Evolutionary conservation across 2,888 invertebrate species (phyloP), one percentile per base, ranked within the genome.

Genomic region (Anticlea derivata): DNA sequence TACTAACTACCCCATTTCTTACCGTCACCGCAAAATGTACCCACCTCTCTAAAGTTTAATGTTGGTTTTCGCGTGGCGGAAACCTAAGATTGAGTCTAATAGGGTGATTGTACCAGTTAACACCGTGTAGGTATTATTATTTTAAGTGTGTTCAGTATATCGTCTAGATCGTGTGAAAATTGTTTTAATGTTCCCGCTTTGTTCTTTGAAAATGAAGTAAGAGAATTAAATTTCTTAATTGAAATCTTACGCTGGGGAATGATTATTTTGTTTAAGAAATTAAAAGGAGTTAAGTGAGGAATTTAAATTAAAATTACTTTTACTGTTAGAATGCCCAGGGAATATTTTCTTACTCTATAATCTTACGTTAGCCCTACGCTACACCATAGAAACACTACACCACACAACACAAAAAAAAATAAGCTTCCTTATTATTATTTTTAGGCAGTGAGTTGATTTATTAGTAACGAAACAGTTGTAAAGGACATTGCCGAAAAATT

Each of bases 21-120:
- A 27, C 40, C 51, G 24, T 41, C 55, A 48, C 12, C 40, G 26
- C 35, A 51, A 48, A 51, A 45, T 41, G 33, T 41, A 57, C 64
- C 54, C 63, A 74, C 66, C 51, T 34, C 49, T 33, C 41, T 61
- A 60, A 47, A 55, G 23, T 7, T 46, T 46, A 71, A 50, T 60
- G 65, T 66, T 46, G 50, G 60, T 58, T 70, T 64, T 73, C 68
- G 70, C 64, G 64, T 70, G 73, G 60, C 50, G 37, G 24, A 37
- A 8, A 34, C 17, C 27, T 23, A 29, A 40, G 37, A 41, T 50
- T 50, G 31, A 40, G 12, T 17, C 12, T 50, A 40, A 55, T 47
- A 40, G 55, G 50, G 51, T 47, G 10, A 44, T 50, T 35, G 23
- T 35, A 20, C 34, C 41, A 39, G 37, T 38, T 40, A 37, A 39